phyloP scores from a whole-genome alignment of 2,797 vertebrate genomes.

The Glossophaga mutica region DNA sequence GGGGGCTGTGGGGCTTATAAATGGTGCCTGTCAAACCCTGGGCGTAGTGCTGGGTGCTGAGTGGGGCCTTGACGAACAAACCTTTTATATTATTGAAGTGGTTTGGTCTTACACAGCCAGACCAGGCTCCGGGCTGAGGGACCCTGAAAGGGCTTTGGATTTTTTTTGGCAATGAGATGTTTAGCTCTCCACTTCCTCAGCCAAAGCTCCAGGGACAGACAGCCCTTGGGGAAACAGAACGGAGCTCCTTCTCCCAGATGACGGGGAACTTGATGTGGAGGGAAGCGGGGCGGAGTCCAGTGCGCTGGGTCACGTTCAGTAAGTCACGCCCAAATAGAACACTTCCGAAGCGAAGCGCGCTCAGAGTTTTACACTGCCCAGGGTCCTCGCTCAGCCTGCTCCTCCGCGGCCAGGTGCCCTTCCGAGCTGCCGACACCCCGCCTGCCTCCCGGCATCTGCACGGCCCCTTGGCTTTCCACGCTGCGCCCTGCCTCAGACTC shows the following conservation, averaged over 20 bases:
- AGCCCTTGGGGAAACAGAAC: background rate
- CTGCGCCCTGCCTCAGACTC: background rate
- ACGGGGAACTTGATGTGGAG: background rate
- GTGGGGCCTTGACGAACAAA: background rate
- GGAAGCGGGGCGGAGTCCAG: background rate
- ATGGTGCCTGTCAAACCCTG: background rate
- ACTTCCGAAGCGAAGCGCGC: background rate
- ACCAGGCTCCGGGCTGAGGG: background rate
- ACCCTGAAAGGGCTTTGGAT: background rate
- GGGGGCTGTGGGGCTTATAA: background rate
- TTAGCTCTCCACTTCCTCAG: background rate
- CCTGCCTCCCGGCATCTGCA: background rate
- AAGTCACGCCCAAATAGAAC: background rate
- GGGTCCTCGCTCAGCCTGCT: background rate
- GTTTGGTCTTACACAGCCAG: background rate
- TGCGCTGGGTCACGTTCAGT: background rate
- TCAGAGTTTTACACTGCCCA: background rate
- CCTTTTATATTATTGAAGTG: background rate
- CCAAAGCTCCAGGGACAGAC: background rate
- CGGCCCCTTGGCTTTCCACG: background rate
- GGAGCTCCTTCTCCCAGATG: background rate
- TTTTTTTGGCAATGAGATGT: background rate
- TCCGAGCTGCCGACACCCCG: fast-evolving
- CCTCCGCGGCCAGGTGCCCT: background rate
- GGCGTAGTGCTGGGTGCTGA: background rate